Conservation (phyloP, 2,797 vertebrate genomes). For the Thamnophis elegans region DNA sequence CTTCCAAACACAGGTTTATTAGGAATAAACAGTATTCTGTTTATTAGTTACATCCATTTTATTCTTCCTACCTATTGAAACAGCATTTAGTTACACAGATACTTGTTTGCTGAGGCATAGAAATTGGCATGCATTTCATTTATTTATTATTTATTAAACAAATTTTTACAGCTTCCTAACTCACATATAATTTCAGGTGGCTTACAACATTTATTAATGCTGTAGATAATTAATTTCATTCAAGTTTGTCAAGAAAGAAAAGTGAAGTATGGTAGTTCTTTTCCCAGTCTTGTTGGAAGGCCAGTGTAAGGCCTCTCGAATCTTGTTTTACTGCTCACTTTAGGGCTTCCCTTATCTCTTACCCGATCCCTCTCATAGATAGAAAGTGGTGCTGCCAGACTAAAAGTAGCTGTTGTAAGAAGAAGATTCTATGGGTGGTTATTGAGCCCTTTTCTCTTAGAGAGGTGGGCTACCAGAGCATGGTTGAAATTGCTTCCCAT, state of each 20-base stretch:
- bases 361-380: neutral
- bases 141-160: neutral
- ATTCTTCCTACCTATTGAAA: neutral
- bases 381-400: neutral
- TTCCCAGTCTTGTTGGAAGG: neutral
- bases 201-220: neutral
- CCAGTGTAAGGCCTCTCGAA: neutral
- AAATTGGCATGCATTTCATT: neutral
- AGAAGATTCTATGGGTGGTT: neutral
- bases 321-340: neutral
- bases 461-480: neutral
- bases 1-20: neutral
- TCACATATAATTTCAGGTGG: neutral
- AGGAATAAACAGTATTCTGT: neutral
- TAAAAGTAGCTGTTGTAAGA: neutral
- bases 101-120: neutral
- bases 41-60: neutral
- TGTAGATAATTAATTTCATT: neutral
- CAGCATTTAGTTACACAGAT: neutral
- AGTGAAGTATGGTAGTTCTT: neutral
- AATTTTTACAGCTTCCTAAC: neutral
- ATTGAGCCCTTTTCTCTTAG: neutral
- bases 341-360: neutral
- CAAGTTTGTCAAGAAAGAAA: neutral
- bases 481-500: neutral